A percentile compares a stretch with the other conserved stretches of the same genome.
phyloP scores from a whole-genome alignment of 2,797 vertebrate genomes.

The Neosilurus hyrtlii region DNA sequence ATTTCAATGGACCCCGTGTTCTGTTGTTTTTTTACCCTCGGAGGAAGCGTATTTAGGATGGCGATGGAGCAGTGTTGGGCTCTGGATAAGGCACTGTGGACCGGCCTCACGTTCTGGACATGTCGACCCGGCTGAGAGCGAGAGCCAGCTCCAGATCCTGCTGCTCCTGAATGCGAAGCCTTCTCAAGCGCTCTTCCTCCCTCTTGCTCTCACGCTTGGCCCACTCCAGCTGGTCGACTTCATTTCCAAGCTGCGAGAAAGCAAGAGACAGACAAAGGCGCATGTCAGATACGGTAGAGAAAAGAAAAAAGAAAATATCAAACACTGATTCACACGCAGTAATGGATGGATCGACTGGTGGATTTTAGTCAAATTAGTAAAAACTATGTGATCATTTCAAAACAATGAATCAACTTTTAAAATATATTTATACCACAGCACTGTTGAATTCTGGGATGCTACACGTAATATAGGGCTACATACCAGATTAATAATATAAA shows the following conservation, averaged over 20 bases:
- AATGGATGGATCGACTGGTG: not conserved
- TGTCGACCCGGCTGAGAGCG: constrained; percentile 90
- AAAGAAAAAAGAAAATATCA: not conserved
- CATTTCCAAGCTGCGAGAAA: constrained; percentile 86
- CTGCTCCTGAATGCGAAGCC: constrained; percentile 86
- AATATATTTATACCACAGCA: constrained; percentile 16
- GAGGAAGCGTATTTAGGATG: constrained; percentile 18
- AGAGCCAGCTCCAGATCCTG: constrained; percentile 93
- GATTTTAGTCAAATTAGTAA: not conserved
- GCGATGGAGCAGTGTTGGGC: constrained; percentile 4
- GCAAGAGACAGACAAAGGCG: not conserved
- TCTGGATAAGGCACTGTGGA: constrained; percentile 12
- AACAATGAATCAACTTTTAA: not conserved
- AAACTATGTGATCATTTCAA: not conserved
- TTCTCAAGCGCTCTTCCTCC: constrained; percentile 84
- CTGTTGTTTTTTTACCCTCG: constrained; percentile 12
- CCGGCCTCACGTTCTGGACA: constrained; percentile 75
- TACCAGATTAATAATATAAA: too few relatives aligned
- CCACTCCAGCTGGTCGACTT: constrained; percentile 93
- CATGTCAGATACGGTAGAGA: not conserved
- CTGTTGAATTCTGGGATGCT: not conserved
- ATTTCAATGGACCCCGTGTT: constrained; percentile 11
- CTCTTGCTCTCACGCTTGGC: constrained; percentile 90
- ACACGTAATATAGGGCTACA: too few relatives aligned
- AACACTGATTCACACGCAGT: not conserved